Evolutionary conservation across 2,888 invertebrate genomes (phyloP).

Genomic region (Zygaena filipendulae): DNA sequence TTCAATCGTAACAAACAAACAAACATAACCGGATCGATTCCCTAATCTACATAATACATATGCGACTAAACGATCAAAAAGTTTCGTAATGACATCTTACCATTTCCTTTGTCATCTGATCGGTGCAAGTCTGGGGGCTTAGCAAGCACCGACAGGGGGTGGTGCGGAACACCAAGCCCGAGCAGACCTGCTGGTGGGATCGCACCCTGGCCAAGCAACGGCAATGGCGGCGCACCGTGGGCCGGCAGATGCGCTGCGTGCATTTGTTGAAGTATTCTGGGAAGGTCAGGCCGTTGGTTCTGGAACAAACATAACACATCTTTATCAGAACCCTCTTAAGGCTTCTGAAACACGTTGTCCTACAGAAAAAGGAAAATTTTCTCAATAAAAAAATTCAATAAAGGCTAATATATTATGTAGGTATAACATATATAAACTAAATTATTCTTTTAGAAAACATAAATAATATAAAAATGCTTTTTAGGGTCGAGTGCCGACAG

Average conservation of each 20-base stretch:
- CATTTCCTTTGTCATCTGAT: slow-evolving; percentile 81
- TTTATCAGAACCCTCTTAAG: too few relatives aligned
- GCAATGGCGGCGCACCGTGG: slow-evolving; percentile 79
- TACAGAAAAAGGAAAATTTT: too few relatives aligned
- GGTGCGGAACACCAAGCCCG: slow-evolving; percentile 77
- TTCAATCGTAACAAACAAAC: too few relatives aligned
- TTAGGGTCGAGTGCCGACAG: slow-evolving; percentile 39
- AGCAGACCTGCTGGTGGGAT: slow-evolving; percentile 70
- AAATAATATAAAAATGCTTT: slow-evolving; percentile 30
- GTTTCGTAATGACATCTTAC: too few relatives aligned
- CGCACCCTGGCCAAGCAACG: slow-evolving; percentile 56
- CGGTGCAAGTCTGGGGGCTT: slow-evolving; percentile 83
- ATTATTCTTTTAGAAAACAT: slow-evolving; percentile 13
- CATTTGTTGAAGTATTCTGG: slow-evolving; percentile 90
- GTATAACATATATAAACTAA: too few relatives aligned
- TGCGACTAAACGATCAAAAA: too few relatives aligned
- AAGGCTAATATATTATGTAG: too few relatives aligned
- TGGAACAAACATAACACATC: slow-evolving; percentile 52
- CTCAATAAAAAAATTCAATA: too few relatives aligned
- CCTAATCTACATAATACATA: too few relatives aligned
- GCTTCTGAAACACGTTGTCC: too few relatives aligned
- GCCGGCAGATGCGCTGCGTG: slow-evolving; percentile 87
- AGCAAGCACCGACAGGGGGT: slow-evolving; percentile 81
- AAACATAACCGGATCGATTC: too few relatives aligned
- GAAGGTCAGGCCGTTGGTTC: slow-evolving; percentile 89